Percentiles rank a stretch among this genome's conserved stretches.
Conservation (phyloP, 2,113 vertebrate species). For the Mus pahari region DNA sequence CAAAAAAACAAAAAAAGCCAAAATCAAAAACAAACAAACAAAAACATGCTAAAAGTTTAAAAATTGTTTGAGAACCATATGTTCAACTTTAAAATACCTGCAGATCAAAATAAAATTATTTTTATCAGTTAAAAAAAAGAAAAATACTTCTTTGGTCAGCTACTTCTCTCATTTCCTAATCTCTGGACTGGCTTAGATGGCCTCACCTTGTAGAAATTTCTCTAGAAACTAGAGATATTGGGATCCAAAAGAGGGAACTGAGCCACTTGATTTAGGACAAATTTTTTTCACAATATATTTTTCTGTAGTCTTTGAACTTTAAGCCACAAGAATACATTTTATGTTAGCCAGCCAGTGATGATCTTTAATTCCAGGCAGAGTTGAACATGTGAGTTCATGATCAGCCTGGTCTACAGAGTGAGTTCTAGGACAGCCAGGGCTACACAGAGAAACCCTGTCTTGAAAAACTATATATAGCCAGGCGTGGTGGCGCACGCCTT, state of each 20-base stretch:
- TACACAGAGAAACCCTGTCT: not conserved
- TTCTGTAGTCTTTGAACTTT: conserved; percentile 39
- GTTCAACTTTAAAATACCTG: too few relatives aligned
- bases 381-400: not conserved
- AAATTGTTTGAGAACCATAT: too few relatives aligned
- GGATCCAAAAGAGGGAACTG: not conserved
- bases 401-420: not conserved
- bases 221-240: conserved; percentile 35
- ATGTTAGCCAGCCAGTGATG: not conserved
- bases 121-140: too few relatives aligned
- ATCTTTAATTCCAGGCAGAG: not conserved
- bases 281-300: conserved; percentile 22
- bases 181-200: not conserved
- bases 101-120: too few relatives aligned
- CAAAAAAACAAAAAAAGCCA: too few relatives aligned
- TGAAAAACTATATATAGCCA: not conserved
- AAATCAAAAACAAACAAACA: too few relatives aligned
- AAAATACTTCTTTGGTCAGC: not conserved
- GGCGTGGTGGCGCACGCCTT: too few relatives aligned
- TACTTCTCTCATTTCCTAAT: not conserved
- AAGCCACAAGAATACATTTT: not conserved
- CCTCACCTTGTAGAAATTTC: not conserved
- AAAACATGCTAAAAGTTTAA: too few relatives aligned
- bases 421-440: not conserved
- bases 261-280: not conserved